Evolutionary conservation across 2,888 invertebrate species (phyloP).

Genomic region (Syrphus vitripennis): DNA sequence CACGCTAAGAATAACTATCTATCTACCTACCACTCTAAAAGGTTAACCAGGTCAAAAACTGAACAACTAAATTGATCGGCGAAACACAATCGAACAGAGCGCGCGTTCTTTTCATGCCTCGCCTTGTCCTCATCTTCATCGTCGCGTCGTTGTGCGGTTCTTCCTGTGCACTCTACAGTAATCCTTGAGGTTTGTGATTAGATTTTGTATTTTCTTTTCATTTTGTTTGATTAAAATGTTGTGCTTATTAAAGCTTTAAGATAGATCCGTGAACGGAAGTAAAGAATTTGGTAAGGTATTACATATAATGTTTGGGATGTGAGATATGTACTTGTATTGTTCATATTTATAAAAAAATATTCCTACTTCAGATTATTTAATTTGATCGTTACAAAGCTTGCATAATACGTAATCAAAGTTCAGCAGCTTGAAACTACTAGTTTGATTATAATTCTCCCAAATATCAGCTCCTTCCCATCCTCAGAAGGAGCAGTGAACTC

Average conservation of each 20-base stretch:
- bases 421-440: too few species aligned
- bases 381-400: too few species aligned
- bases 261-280: not conserved
- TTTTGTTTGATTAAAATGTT: not conserved
- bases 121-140: constrained; percentile 29
- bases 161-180: not conserved
- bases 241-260: constrained; percentile 4
- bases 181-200: not conserved
- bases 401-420: too few species aligned
- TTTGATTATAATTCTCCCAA: too few species aligned
- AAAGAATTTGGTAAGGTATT: not conserved
- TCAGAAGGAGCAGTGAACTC: too few species aligned
- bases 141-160: not conserved
- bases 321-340: too few species aligned
- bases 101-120: constrained; percentile 35
- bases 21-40: constrained; percentile 71
- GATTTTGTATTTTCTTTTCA: constrained; percentile 1
- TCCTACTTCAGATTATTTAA: too few species aligned
- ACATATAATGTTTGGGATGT: not conserved
- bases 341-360: too few species aligned
- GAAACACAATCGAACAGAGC: constrained; percentile 76
- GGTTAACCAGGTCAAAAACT: constrained; percentile 80
- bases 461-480: too few species aligned
- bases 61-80: constrained; percentile 80
- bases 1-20: constrained; percentile 65